Base-by-base conservation (phyloP, 2,888 invertebrate genomes). In the Polyploca ridens region DNA sequence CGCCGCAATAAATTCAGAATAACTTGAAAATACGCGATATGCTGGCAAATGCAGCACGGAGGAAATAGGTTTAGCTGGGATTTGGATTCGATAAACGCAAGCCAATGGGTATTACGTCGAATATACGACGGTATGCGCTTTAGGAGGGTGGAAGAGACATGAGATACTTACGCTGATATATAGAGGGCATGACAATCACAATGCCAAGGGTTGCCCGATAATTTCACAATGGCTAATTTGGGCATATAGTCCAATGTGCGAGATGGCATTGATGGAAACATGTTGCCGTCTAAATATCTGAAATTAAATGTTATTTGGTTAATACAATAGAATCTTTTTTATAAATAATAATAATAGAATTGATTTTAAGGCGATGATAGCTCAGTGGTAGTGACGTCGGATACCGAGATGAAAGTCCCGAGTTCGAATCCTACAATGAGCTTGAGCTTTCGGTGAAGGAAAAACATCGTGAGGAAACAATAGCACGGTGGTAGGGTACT, bases 131-230 rank as follows among this genome's bases (percentile, higher is more conserved):
- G 19, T 19, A 54, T 54, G 19, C 54, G 16, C 54, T 54, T 54
- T 54, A 54, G 19, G 8, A 54, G 54, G 19, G 10, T 33, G 35
- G 58, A 33, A 41, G 16, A 60, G 16, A 16, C 5, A n/a, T 19
- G 19, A 27, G 0, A 27, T 63, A 92, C 95, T 94, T 91, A 97
- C 96, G 95, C 94, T 4, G 97, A 96, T 68, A 97, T 94, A 82
- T 97, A 97, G 1, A 96, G 91, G 44, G 96, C 95, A 73, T 96
- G 95, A 79, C 97, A 97, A 82, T 97, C 97, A 77, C 97, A 97
- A 79, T 97, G 96, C 97, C 97, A 97, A 0, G 97, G 96, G 85
- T 97, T 97, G 74, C 96, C 96, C 1, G 96, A 96, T 44, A 97
- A 86, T 79, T 96, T 96, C 11, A 97, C 94, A 62, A 96, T 95